Percentiles rank a stretch among this genome's conserved stretches.
Evolutionary conservation across 2,113 vertebrate genomes (phyloP).

Genomic region (Machaerirhynchus nigripectus): DNA sequence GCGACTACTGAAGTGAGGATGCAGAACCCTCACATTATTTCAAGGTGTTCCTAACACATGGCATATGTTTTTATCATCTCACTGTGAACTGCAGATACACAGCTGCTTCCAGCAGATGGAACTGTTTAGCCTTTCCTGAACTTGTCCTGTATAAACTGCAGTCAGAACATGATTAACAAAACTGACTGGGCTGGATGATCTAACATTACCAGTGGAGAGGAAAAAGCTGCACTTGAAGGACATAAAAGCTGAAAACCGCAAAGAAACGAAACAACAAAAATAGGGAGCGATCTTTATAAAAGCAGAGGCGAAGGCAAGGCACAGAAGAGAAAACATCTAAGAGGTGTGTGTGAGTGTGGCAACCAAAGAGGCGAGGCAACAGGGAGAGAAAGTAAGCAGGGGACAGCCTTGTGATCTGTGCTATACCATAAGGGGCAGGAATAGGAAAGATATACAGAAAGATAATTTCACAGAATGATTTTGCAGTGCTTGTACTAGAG

Average conservation of each 20-base stretch:
- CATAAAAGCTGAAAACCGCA: not conserved
- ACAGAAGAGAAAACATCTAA: not conserved
- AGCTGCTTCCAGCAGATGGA: conserved; percentile 38
- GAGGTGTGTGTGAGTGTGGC: not conserved
- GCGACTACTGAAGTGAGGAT: not conserved
- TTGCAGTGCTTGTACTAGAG: not conserved
- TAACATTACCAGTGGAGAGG: not conserved
- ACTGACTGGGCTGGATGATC: not conserved
- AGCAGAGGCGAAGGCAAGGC: not conserved
- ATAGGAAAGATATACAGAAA: not conserved
- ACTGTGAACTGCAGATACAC: not conserved
- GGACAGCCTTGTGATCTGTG: not conserved
- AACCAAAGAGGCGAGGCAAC: not conserved
- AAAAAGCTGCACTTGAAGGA: not conserved
- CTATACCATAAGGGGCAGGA: not conserved
- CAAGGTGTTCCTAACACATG: not conserved
- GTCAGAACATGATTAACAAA: not conserved
- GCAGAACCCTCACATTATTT: not conserved
- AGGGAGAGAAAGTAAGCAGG: not conserved
- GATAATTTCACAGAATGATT: not conserved
- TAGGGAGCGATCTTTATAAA: not conserved
- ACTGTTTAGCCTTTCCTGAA: conserved; percentile 23
- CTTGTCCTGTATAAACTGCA: not conserved
- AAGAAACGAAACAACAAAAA: not conserved
- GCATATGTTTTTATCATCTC: not conserved